A percentile compares a stretch with the other conserved stretches of the same genome.
Evolutionary conservation across 2,113 vertebrate genomes (phyloP).

Genomic region (Phaethornis superciliosus): DNA sequence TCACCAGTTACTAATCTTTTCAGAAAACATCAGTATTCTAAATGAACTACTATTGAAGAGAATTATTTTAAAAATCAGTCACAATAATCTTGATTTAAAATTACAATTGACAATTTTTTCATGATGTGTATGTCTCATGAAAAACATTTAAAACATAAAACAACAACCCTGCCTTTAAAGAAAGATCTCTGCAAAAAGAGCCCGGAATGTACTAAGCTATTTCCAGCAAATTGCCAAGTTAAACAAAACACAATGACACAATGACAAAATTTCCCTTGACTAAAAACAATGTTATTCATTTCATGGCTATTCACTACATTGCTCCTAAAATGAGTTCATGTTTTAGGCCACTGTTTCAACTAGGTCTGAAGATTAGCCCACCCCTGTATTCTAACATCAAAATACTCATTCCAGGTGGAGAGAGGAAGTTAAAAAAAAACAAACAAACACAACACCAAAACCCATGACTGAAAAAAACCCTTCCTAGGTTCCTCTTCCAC

Average conservation of each 20-base stretch:
- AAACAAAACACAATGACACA: conserved; percentile 36
- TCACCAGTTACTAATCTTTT: background rate
- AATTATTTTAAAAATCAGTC: background rate
- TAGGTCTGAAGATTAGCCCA: conserved; percentile 26
- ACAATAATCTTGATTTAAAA: background rate
- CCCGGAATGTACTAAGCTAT: conserved; percentile 36
- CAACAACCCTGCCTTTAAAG: conserved; percentile 11
- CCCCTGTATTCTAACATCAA: conserved; percentile 7
- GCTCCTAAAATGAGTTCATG: conserved; percentile 16
- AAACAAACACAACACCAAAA: background rate
- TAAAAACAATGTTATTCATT: background rate
- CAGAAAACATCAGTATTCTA: background rate
- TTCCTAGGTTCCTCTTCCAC: background rate
- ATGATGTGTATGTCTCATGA: background rate
- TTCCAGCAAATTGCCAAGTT: conserved; percentile 43
- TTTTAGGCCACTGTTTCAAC: conserved; percentile 30
- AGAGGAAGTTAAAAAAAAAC: background rate
- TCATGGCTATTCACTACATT: conserved; percentile 28
- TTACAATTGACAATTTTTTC: background rate
- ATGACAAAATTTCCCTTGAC: background rate
- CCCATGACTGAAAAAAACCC: no score
- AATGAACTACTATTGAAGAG: background rate
- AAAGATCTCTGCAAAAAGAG: conserved; percentile 6
- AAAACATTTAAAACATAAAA: background rate
- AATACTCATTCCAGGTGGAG: background rate